These are phyloP conservation scores for Apodemus agrarius DNA, from an alignment of 2,797 vertebrate genomes.

Conservation along the genomic window DNA sequence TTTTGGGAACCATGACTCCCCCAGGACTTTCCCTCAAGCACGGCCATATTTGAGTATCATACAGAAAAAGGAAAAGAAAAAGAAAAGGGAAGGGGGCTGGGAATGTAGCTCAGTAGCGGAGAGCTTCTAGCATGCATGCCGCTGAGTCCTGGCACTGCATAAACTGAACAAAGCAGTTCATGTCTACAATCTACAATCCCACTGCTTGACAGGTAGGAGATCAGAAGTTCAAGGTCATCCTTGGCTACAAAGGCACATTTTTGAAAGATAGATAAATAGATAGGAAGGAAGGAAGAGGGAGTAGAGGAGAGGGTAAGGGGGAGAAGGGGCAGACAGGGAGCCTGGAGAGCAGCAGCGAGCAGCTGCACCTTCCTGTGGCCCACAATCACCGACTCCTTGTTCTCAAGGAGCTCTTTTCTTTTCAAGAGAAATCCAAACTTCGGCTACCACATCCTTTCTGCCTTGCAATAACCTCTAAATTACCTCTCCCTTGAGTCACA, in stretches of 20 bases:
- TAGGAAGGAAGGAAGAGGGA: too few species aligned
- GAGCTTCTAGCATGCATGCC: neutral
- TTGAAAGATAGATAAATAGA: neutral
- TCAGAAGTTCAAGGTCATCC: neutral
- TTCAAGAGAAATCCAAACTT: constrained; percentile 33
- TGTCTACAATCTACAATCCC: too few species aligned
- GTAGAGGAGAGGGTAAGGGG: neutral
- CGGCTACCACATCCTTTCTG: too few species aligned
- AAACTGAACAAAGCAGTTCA: neutral
- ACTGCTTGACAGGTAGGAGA: too few species aligned
- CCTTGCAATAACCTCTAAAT: neutral
- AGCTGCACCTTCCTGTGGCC: neutral
- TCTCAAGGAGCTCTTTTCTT: neutral
- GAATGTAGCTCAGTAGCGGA: neutral
- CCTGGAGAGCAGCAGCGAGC: neutral
- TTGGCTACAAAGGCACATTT: neutral
- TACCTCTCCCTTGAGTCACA: neutral
- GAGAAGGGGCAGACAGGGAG: neutral
- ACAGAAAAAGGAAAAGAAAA: neutral
- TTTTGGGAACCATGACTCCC: neutral
- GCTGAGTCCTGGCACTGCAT: neutral
- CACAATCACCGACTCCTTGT: neutral
- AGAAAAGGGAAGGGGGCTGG: neutral
- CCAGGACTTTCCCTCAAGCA: neutral
- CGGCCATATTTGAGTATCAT: neutral